A percentile compares a stretch with the other conserved stretches of the same genome.
Conservation (phyloP, 2,888 invertebrate genomes). For the Eilema griseolum region DNA sequence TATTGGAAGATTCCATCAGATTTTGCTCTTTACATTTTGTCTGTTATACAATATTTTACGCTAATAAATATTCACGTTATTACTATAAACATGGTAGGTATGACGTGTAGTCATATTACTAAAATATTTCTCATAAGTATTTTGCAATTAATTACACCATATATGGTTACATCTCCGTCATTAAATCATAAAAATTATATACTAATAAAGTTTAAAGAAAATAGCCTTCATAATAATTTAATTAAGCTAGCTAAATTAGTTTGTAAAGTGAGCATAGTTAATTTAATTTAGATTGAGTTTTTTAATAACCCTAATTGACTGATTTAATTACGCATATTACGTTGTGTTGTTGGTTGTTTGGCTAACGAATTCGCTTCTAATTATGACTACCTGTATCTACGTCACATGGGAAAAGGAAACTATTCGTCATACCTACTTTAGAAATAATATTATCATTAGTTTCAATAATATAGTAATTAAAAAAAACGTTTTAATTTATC, state of each 20-base stretch:
- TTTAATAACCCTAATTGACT: constrained; percentile 65
- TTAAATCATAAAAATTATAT: constrained; percentile 13
- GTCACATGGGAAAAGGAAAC: constrained; percentile 39
- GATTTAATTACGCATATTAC: constrained; percentile 58
- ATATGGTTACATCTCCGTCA: constrained; percentile 9
- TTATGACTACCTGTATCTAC: constrained; percentile 39
- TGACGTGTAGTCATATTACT: background rate
- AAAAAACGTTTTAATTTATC: background rate
- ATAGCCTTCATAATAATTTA: constrained; percentile 43
- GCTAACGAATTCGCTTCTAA: constrained; percentile 44
- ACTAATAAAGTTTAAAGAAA: constrained; percentile 39
- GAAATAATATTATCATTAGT: background rate
- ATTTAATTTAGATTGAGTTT: constrained; percentile 61
- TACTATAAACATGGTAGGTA: background rate
- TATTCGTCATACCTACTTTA: constrained; percentile 27
- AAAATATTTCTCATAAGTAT: constrained; percentile 10
- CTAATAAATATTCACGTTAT: constrained; percentile 6
- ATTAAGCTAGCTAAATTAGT: constrained; percentile 60
- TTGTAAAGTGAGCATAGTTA: constrained; percentile 62
- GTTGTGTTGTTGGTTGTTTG: constrained; percentile 45
- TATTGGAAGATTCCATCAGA: constrained; percentile 44
- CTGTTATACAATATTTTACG: constrained; percentile 9
- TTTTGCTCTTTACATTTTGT: constrained; percentile 27
- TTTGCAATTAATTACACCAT: constrained; percentile 16
- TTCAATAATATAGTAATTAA: too few species aligned